These are phyloP conservation scores for Nannoperca australis DNA, from an alignment of 2,797 vertebrate species.

Conservation along the genomic window DNA sequence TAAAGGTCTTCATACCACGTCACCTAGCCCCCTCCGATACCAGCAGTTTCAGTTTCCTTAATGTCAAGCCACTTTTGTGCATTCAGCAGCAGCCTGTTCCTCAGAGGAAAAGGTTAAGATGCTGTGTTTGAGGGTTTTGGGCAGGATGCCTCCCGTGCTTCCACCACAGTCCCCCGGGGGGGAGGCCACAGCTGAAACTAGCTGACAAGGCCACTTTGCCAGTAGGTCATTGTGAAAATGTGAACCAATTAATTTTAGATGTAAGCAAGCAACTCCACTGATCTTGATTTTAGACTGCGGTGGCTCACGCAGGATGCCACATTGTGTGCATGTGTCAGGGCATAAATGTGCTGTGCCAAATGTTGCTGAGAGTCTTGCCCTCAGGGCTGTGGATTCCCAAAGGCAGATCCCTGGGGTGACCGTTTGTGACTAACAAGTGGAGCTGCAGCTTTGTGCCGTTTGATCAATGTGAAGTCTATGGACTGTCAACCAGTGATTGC, in stretches of 20 bases:
- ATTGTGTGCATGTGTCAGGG: conserved; percentile 32
- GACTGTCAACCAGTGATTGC: conserved; percentile 45
- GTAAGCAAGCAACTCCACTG: conserved; percentile 64
- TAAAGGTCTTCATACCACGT: conserved; percentile 80
- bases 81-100: conserved; percentile 83
- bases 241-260: conserved; percentile 81
- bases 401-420: conserved; percentile 57
- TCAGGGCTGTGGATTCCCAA: conserved; percentile 59
- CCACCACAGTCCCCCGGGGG: conserved; percentile 52
- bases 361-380: conserved; percentile 63
- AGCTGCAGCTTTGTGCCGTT: conserved; percentile 51
- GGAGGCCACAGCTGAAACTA: conserved; percentile 63
- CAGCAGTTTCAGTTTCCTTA: conserved; percentile 82
- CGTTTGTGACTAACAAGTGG: conserved; percentile 66
- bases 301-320: conserved; percentile 21
- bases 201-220: conserved; percentile 80
- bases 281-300: conserved; percentile 56
- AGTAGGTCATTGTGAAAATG: conserved; percentile 81
- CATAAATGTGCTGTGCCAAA: conserved; percentile 57
- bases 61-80: conserved; percentile 87
- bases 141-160: conserved; percentile 66
- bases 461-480: conserved; percentile 54
- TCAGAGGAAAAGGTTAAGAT: conserved; percentile 86
- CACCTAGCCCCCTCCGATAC: conserved; percentile 58
- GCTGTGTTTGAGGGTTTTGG: conserved; percentile 72